A percentile compares a stretch with the other conserved stretches of the same genome.
These are phyloP conservation scores for Drosophila baimaii DNA, from an alignment of 1,140 invertebrate genomes.

Conservation along the genomic window DNA sequence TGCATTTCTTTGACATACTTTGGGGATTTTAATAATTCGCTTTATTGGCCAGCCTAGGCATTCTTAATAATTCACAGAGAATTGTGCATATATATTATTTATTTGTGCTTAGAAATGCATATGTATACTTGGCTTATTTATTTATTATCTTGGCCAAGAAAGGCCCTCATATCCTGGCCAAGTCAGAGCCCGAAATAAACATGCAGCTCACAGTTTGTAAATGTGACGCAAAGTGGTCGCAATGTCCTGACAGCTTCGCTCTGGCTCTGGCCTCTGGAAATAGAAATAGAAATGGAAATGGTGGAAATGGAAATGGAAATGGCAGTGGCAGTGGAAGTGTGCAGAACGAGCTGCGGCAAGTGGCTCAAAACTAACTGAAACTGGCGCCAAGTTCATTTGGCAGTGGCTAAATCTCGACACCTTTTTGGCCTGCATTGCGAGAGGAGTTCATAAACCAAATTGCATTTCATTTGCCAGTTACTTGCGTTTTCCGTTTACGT, in stretches of 20 bases:
- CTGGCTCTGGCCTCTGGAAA: not conserved
- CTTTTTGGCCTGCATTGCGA: constrained; percentile 46
- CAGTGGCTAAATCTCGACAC: constrained; percentile 63
- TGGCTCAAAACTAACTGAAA: constrained; percentile 44
- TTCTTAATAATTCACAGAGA: constrained; percentile 22
- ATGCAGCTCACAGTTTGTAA: constrained; percentile 8
- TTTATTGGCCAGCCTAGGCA: not conserved
- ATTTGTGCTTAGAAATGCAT: constrained; percentile 4
- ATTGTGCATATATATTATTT: constrained; percentile 17
- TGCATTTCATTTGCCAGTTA: constrained; percentile 70
- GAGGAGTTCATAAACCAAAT: constrained; percentile 77
- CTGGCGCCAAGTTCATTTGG: constrained; percentile 71
- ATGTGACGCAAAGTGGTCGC: constrained; percentile 58
- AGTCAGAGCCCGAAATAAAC: not conserved
- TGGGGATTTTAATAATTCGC: constrained; percentile 8
- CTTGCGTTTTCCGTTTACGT: constrained; percentile 26
- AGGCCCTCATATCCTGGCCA: constrained; percentile 10
- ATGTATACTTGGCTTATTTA: constrained; percentile 7
- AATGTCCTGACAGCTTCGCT: constrained; percentile 55
- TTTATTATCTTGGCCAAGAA: constrained; percentile 24
- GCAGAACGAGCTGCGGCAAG: constrained; percentile 35
- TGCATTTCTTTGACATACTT: constrained; percentile 4
- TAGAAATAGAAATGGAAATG: constrained; percentile 10
- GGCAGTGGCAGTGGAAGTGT: constrained; percentile 12
- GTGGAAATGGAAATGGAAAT: not conserved